Base-by-base conservation (phyloP, 2,797 vertebrate species). In the Bradypus variegatus region DNA sequence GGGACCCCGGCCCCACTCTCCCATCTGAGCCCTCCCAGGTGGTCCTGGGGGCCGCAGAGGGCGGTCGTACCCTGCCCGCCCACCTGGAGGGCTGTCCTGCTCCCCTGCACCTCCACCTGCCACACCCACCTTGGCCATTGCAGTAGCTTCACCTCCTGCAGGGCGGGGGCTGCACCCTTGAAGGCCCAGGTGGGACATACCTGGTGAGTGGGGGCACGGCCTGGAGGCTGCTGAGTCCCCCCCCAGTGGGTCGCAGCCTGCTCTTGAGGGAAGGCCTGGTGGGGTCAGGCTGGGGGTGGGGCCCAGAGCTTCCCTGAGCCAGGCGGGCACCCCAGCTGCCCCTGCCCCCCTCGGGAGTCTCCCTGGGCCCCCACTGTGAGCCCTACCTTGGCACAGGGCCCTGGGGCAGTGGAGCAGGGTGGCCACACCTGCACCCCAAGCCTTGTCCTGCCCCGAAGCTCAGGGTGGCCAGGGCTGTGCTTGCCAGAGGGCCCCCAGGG, bases 391-490 rank as follows among this genome's bases (percentile, higher is more conserved):
- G 18, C 38, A 3, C 13, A 11, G 9, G 87, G 36, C 79, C 21
- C 0, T 18, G 0, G 45, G 80, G 16, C 19, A 60, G 38, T 3
- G 18, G 31, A 72, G 14, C 70, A 27, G 38, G 31, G 18, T 1
- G 3, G 19, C 86, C 77, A n/a, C 27, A 4, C 1, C 1, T 23
- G 60, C 8, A 29, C 31, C n/a, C 7, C 4, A 6, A 69, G 45
- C 41, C 19, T 36, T 4, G 13, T 41, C 58, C 38, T 60, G 5
- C 45, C 72, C 58, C 48, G 23, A 15, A 21, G 62, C 75, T 77
- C 41, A 21, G 23, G 21, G 11, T 11, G 16, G 1, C 1, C 23
- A 2, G 73, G 36, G 2, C 70, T 1, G 1, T 33, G 10, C 70
- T 58, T 23, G 50, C 38, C 41, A 4, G 4, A 70, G 69, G 60